A percentile compares a stretch with the other conserved stretches of the same genome.
phyloP scores from a whole-genome alignment of 2,888 invertebrate genomes.

The Globia sparganii region DNA sequence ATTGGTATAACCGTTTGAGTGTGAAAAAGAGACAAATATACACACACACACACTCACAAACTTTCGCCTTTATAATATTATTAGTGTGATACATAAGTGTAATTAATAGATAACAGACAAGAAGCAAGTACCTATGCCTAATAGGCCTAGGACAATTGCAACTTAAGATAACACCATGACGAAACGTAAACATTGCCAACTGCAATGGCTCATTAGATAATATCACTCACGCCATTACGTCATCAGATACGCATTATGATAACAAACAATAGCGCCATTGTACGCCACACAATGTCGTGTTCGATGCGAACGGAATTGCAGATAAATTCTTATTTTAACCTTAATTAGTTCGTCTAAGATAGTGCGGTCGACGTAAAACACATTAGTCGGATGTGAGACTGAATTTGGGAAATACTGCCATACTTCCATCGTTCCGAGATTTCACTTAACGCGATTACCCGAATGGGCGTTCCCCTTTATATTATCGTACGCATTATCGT shows the following conservation, averaged over 20 bases:
- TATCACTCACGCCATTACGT: slow-evolving; percentile 27
- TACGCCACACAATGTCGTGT: slow-evolving; percentile 55
- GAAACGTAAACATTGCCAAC: slow-evolving; percentile 2
- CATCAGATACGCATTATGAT: slow-evolving; percentile 43
- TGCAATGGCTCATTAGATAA: slow-evolving; percentile 17
- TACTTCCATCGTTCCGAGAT: slow-evolving; percentile 61
- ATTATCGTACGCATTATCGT: slow-evolving; percentile 45
- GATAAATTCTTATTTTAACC: slow-evolving; percentile 53
- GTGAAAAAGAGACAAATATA: too few relatives aligned
- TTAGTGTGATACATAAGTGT: neutral
- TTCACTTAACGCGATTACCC: slow-evolving; percentile 75
- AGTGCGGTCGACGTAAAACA: slow-evolving; percentile 61
- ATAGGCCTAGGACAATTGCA: neutral
- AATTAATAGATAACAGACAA: neutral
- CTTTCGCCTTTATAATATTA: too few relatives aligned
- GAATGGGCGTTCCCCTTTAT: slow-evolving; percentile 43
- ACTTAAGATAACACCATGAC: slow-evolving; percentile 3
- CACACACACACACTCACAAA: too few relatives aligned
- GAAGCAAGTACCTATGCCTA: neutral
- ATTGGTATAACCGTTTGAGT: too few relatives aligned
- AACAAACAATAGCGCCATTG: slow-evolving; percentile 54
- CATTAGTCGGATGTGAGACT: slow-evolving; percentile 69
- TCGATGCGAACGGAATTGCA: slow-evolving; percentile 44
- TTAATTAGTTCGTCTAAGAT: slow-evolving; percentile 66
- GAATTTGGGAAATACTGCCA: slow-evolving; percentile 67